These are phyloP conservation scores for Cossypha polioptera DNA, from an alignment of 2,797 vertebrate species.

Conservation along the genomic window DNA sequence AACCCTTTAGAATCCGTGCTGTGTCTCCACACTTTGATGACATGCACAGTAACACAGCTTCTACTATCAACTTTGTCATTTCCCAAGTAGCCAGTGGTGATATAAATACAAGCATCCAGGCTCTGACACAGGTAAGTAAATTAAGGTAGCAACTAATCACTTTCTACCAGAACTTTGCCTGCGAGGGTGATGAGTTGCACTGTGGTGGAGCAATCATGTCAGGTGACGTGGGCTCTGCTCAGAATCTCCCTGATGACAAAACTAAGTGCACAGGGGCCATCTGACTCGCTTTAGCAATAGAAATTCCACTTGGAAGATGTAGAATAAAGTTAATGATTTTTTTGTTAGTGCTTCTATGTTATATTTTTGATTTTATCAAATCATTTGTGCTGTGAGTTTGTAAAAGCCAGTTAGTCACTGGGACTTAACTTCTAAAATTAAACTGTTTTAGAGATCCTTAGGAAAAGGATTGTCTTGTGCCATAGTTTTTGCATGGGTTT, in stretches of 20 bases:
- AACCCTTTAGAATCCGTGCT: slow-evolving; percentile 82
- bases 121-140: slow-evolving; percentile 89
- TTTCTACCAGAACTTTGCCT: neutral
- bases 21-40: slow-evolving; percentile 96
- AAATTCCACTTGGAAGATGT: neutral
- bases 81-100: slow-evolving; percentile 97
- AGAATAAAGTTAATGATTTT: neutral
- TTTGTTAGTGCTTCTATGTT: neutral
- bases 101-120: slow-evolving; percentile 96
- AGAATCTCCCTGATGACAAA: slow-evolving; percentile 81
- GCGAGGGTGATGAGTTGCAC: slow-evolving; percentile 84
- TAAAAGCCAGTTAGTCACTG: neutral
- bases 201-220: slow-evolving; percentile 63
- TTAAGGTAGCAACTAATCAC: neutral
- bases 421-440: neutral
- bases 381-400: neutral
- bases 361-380: neutral
- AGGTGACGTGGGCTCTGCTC: slow-evolving; percentile 65
- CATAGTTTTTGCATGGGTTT: neutral
- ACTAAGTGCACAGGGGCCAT: slow-evolving; percentile 88
- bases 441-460: neutral
- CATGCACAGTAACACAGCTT: slow-evolving; percentile 95
- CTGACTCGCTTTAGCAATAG: slow-evolving; percentile 74
- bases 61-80: slow-evolving; percentile 98
- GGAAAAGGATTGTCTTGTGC: neutral